Evolutionary conservation across 2,113 vertebrate species (phyloP).

Genomic region (Cnemophilus loriae): DNA sequence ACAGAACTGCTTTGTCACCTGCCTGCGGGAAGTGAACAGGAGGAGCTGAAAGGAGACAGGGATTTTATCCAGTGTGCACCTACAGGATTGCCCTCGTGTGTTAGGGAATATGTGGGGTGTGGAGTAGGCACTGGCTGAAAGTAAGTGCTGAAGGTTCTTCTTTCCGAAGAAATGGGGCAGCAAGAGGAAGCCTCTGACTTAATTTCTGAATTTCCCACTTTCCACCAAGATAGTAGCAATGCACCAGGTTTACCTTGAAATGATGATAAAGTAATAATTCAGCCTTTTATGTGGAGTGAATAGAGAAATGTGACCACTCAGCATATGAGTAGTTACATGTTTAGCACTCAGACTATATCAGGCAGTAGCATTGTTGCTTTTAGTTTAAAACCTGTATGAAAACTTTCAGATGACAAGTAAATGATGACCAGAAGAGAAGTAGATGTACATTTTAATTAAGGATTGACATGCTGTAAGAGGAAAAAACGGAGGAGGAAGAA

Average conservation of each 20-base stretch:
- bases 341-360: neutral
- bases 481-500: neutral
- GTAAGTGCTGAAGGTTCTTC: neutral
- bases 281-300: neutral
- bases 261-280: neutral
- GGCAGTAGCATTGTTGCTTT: neutral
- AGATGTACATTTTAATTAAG: neutral
- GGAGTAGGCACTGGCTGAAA: neutral
- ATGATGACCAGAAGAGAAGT: neutral
- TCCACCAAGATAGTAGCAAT: neutral
- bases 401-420: neutral
- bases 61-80: neutral
- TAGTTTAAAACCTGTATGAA: neutral
- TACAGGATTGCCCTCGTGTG: neutral
- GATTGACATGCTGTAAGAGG: neutral
- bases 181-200: neutral
- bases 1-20: neutral
- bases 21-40: neutral
- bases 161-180: neutral
- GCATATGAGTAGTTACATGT: neutral
- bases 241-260: neutral
- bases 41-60: neutral
- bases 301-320: neutral
- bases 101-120: neutral
- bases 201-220: neutral